Conservation (phyloP, 2,113 vertebrate genomes). For the Eubucco bourcierii region DNA sequence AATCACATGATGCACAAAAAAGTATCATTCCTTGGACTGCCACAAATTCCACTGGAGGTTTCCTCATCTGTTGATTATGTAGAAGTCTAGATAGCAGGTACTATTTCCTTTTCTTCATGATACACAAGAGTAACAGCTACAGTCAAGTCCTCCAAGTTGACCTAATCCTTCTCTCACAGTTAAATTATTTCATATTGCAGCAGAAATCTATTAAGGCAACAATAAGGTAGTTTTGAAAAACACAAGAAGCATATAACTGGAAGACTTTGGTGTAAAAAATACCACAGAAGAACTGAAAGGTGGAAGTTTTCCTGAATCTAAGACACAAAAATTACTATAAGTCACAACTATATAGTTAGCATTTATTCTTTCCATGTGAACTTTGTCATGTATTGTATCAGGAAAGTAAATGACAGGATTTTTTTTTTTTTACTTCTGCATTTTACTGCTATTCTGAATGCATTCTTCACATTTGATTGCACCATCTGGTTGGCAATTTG, state of each 20-base stretch:
- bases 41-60: background rate
- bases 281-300: background rate
- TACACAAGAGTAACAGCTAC: background rate
- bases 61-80: background rate
- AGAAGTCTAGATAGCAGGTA: background rate
- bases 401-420: background rate
- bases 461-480: background rate
- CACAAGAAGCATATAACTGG: background rate
- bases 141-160: background rate
- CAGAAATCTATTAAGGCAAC: background rate
- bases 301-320: background rate
- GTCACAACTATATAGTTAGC: fast-evolving
- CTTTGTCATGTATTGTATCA: background rate
- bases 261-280: background rate
- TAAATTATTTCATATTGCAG: background rate
- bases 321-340: background rate
- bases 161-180: background rate
- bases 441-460: background rate
- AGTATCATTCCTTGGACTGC: background rate
- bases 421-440: background rate
- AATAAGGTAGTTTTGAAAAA: background rate
- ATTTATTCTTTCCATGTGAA: background rate
- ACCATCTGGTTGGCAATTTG: slow-evolving; percentile 41
- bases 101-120: background rate
- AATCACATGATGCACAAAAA: background rate